Conservation (phyloP, 2,888 invertebrate species). For the Philereme vetulata region DNA sequence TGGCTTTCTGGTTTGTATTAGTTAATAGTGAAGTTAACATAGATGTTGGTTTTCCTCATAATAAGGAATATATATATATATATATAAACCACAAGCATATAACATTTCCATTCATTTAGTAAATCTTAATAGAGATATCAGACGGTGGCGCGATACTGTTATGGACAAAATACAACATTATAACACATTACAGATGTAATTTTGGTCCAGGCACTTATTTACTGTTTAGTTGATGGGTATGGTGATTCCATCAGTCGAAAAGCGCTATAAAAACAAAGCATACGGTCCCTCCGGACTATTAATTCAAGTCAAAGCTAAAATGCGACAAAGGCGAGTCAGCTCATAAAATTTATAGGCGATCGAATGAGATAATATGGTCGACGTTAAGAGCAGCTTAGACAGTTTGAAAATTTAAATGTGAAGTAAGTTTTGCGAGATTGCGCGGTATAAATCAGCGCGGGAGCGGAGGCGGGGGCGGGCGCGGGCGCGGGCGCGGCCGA, state of each 20-base stretch:
- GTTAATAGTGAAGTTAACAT: too few species aligned
- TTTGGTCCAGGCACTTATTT: not conserved
- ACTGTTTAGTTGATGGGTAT: not conserved
- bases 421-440: constrained; percentile 84
- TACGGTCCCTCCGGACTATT: constrained; percentile 68
- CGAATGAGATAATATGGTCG: constrained; percentile 84
- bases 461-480: constrained; percentile 57
- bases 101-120: constrained; percentile 77
- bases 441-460: constrained; percentile 80
- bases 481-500: constrained; percentile 57
- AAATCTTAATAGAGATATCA: constrained; percentile 65
- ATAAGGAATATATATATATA: too few species aligned
- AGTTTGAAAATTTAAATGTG: constrained; percentile 84
- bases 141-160: constrained; percentile 56
- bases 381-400: constrained; percentile 83
- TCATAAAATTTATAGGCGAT: constrained; percentile 84
- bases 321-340: constrained; percentile 79
- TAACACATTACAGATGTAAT: not conserved
- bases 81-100: too few species aligned
- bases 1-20: too few species aligned
- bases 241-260: constrained; percentile 8
- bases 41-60: too few species aligned
- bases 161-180: constrained; percentile 35
- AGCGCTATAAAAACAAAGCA: constrained; percentile 59
- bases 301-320: constrained; percentile 73